A percentile compares a stretch with the other conserved stretches of the same genome.
Conservation (phyloP, 2,797 vertebrate species). For the Clarias pachynema region DNA sequence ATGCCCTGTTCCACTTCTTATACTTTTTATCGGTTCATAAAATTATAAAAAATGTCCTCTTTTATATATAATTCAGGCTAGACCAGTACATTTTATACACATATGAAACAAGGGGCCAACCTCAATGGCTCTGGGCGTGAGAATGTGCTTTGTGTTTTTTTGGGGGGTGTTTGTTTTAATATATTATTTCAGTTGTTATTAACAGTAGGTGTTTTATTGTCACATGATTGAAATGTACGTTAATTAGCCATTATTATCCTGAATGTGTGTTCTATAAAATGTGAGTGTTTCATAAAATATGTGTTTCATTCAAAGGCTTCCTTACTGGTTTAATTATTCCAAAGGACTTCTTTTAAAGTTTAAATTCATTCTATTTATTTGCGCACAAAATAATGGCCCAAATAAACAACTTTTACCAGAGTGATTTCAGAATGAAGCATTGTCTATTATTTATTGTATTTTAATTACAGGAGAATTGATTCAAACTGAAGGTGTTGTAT, state of each 20-base stretch:
- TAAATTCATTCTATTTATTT: conserved; percentile 4
- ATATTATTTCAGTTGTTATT: background rate
- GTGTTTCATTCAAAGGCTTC: background rate
- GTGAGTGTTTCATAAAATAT: background rate
- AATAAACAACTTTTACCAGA: conserved; percentile 9
- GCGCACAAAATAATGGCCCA: background rate
- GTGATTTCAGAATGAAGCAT: background rate
- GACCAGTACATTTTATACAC: conserved; percentile 58
- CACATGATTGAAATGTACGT: background rate
- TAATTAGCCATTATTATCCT: background rate
- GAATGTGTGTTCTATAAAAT: conserved; percentile 3
- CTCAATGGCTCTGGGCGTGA: background rate
- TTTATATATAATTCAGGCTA: conserved; percentile 58
- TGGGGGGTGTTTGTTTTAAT: background rate
- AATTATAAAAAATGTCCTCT: conserved; percentile 38
- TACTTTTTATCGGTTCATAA: background rate
- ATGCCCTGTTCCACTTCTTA: conserved; percentile 47
- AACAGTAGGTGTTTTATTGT: background rate
- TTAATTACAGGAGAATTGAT: background rate
- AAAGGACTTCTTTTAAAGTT: background rate
- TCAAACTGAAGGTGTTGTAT: background rate
- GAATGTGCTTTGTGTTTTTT: background rate
- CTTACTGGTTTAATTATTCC: background rate
- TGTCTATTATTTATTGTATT: background rate
- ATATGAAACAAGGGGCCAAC: background rate